Evolutionary conservation across 2,113 vertebrate genomes (phyloP).

Genomic region (Eurystomus gularis): DNA sequence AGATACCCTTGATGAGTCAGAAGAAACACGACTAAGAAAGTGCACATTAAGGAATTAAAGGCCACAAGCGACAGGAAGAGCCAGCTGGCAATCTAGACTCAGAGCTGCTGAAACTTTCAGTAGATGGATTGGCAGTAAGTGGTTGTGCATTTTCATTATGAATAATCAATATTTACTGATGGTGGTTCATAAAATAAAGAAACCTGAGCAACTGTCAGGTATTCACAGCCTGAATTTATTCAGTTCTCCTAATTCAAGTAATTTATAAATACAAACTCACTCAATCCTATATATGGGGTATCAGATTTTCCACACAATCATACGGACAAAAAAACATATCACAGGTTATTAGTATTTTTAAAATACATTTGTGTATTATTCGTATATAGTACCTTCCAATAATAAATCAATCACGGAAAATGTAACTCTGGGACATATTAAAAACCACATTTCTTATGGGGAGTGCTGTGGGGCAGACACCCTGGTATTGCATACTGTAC

Average conservation of each 20-base stretch:
- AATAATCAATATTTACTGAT: background rate
- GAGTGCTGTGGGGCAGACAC: background rate
- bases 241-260: background rate
- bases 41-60: background rate
- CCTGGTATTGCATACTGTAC: background rate
- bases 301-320: background rate
- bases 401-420: background rate
- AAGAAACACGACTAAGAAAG: background rate
- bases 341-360: too few species aligned
- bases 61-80: background rate
- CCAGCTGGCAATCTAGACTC: background rate
- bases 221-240: background rate
- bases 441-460: fast-evolving
- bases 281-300: background rate
- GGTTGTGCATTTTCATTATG: background rate
- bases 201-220: background rate
- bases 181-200: background rate
- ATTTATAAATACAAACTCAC: background rate
- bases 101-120: background rate
- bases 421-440: background rate
- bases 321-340: background rate
- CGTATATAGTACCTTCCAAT: background rate
- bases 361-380: too few species aligned
- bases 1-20: background rate
- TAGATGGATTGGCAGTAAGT: background rate